Conservation (phyloP, 2,113 vertebrate genomes). For the Sceloporus undulatus region DNA sequence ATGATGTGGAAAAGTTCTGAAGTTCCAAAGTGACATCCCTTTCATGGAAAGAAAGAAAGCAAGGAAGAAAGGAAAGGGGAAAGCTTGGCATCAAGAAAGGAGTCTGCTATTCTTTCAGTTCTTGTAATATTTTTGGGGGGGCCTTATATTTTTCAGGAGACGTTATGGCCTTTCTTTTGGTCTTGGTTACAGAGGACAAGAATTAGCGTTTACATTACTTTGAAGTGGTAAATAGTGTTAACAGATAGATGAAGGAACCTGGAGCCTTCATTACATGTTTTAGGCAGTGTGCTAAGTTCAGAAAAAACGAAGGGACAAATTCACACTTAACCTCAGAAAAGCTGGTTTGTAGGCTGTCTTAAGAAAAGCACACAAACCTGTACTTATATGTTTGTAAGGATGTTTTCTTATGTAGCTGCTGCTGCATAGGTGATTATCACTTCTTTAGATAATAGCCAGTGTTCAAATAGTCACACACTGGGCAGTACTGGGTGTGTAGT, state of each 20-base stretch:
- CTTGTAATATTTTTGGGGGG: conserved; percentile 38
- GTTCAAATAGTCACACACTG: no score
- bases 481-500: no score
- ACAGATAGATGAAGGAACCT: not conserved
- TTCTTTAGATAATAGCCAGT: no score
- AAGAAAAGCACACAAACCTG: not conserved
- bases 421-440: no score
- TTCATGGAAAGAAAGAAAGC: conserved; percentile 34
- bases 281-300: not conserved
- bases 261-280: not conserved
- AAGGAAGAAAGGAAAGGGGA: not conserved
- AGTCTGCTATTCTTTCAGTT: conserved; percentile 45
- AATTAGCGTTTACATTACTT: conserved; percentile 2
- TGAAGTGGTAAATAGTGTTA: not conserved
- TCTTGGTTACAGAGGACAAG: not conserved
- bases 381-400: not conserved
- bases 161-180: conserved; percentile 24
- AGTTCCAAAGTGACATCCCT: conserved; percentile 14
- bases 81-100: not conserved
- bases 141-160: conserved; percentile 35
- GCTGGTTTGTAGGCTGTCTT: not conserved
- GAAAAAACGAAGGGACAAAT: not conserved
- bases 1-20: conserved; percentile 31
- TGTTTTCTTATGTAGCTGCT: not conserved
- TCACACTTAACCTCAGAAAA: not conserved